A percentile compares a stretch with the other conserved stretches of the same genome.
These are phyloP conservation scores for Thera britannica DNA, from an alignment of 2,888 invertebrate species.

Conservation along the genomic window DNA sequence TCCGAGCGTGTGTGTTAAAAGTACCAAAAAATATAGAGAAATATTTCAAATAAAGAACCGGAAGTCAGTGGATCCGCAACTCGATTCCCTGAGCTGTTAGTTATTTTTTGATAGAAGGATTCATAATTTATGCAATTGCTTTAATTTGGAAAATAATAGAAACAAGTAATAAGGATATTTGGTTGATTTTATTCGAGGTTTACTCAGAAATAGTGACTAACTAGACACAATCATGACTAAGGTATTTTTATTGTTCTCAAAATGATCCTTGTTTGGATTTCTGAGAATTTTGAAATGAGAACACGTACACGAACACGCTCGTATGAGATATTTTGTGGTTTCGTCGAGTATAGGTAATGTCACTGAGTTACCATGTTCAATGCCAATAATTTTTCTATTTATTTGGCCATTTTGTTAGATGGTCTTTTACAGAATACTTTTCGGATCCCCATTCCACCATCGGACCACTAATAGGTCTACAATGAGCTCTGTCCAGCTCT, in stretches of 20 bases:
- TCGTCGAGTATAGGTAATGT: neutral
- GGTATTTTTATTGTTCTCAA: constrained; percentile 47
- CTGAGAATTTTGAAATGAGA: constrained; percentile 26
- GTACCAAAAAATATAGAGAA: too few species aligned
- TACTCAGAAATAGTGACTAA: constrained; percentile 59
- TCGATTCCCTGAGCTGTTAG: neutral
- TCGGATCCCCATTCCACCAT: too few species aligned
- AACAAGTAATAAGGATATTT: constrained; percentile 50
- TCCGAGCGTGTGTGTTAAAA: too few species aligned
- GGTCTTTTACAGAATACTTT: too few species aligned
- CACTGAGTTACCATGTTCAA: too few species aligned
- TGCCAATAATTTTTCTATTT: too few species aligned
- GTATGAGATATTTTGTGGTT: constrained; percentile 4
- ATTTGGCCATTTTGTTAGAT: too few species aligned
- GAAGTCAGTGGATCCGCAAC: neutral
- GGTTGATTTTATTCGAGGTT: constrained; percentile 39
- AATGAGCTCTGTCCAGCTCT: too few species aligned
- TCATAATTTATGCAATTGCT: constrained; percentile 45
- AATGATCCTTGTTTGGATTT: constrained; percentile 29
- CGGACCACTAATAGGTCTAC: too few species aligned
- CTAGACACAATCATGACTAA: constrained; percentile 46
- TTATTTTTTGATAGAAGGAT: constrained; percentile 1
- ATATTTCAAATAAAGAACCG: too few species aligned
- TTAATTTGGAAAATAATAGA: constrained; percentile 40
- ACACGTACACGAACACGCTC: too few species aligned